Base-by-base conservation (phyloP, 2,113 vertebrate species). In the Taurulus bubalis region DNA sequence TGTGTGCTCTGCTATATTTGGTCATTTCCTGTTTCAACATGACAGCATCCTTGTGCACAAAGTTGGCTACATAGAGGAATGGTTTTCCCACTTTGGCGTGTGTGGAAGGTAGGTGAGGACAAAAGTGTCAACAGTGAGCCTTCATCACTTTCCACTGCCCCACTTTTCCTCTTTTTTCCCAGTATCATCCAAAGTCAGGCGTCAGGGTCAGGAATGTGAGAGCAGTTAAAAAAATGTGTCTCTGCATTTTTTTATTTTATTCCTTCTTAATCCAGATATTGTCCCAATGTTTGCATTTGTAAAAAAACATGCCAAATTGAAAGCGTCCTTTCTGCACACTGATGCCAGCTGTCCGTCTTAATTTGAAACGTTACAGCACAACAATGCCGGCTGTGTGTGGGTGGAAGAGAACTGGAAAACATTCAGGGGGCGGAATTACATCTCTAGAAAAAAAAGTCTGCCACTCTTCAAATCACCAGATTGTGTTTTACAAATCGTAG, bases 341-440 rank as follows among this genome's bases (percentile, higher is more conserved):
- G 67, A 55, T 65, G 56, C 74, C 16, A 63, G 63, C 79, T 77
- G 84, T 71, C 85, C 78, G 56, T 91, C 79, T 80, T 70, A 16
- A 76, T 91, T 68, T 80, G 30, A 86, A 53, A 72, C 1, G 30
- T 70, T 8, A n/a, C 77, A 34, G 45, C 55, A 71, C 64, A 76
- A 56, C 66, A 60, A 69, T 40, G 69, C 34, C 10, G 49, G 47
- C 64, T 53, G 40, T 64, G 80, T 55, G 75, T 64, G 73, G 77
- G 72, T 12, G 75, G 80, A 34, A 34, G 51, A 75, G 62, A 24
- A 55, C 62, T 74, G 65, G 36, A 60, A 78, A 80, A 77, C 70
- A 77, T 88, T 84, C 59, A 70, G 68, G 15, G 59, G 55, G 59
- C 45, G 63, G 71, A 75, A 66, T 80, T 74, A 58, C 76, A 75